Evolutionary conservation across 2,888 invertebrate genomes (phyloP).

Genomic region (Pollenia amentaria): DNA sequence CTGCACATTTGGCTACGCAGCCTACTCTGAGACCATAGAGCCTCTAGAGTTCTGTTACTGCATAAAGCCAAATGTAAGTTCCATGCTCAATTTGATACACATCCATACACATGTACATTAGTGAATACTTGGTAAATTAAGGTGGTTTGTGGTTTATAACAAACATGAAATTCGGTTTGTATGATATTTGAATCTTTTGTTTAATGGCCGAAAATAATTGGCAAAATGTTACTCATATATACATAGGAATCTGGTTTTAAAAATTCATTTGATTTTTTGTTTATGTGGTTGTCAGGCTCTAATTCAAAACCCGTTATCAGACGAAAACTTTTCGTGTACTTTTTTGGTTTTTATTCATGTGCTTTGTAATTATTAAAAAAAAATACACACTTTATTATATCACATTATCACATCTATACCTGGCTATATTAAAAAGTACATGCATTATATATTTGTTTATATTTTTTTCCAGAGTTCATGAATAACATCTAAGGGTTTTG

Average conservation of each 20-base stretch:
- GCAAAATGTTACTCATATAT: not conserved
- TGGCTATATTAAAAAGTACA: not conserved
- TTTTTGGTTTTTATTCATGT: slow-evolving; percentile 32
- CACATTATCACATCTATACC: not conserved
- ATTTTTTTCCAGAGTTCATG: slow-evolving; percentile 68
- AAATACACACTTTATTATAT: not conserved
- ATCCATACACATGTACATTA: too few relatives aligned
- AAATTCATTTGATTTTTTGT: not conserved
- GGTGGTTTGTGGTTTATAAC: not conserved
- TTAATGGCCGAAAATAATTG: not conserved
- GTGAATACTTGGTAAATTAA: not conserved
- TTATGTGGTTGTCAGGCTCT: not conserved
- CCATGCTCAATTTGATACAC: too few relatives aligned
- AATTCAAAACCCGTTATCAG: slow-evolving; percentile 13
- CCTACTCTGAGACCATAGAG: too few relatives aligned
- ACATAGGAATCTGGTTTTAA: not conserved
- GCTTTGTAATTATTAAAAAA: not conserved
- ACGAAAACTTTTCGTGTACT: not conserved
- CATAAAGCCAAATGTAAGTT: too few relatives aligned
- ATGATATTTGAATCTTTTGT: not conserved
- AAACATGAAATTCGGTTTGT: slow-evolving; percentile 6
- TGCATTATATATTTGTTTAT: slow-evolving; percentile 39
- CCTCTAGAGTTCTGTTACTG: too few relatives aligned
- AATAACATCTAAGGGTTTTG: slow-evolving; percentile 44
- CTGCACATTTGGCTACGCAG: too few relatives aligned